Conservation (phyloP, 2,797 vertebrate genomes). For the Pogonophryne albipinna region DNA sequence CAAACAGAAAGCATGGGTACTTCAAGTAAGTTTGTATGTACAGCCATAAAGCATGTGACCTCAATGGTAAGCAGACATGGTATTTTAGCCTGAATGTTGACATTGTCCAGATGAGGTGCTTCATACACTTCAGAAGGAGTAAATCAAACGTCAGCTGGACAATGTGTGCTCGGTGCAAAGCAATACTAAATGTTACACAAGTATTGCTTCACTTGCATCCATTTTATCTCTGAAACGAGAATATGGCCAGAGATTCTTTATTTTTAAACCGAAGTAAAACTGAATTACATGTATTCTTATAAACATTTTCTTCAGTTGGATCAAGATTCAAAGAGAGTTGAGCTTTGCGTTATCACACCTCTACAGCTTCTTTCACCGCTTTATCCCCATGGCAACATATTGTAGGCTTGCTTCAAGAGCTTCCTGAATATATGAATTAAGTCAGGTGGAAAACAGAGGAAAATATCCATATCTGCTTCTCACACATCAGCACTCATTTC, state of each 20-base stretch:
- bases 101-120: conserved; percentile 44
- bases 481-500: conserved; percentile 37
- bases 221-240: conserved; percentile 55
- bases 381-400: conserved; percentile 65
- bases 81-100: conserved; percentile 61
- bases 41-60: conserved; percentile 61
- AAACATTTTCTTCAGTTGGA: conserved; percentile 51
- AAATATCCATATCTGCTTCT: conserved; percentile 42
- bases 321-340: conserved; percentile 65
- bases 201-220: conserved; percentile 77
- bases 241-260: conserved; percentile 54
- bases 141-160: conserved; percentile 61
- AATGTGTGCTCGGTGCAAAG: conserved; percentile 63
- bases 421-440: conserved; percentile 63
- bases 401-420: conserved; percentile 51
- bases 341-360: conserved; percentile 43
- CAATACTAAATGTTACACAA: conserved; percentile 62
- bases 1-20: conserved; percentile 76
- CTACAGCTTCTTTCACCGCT: conserved; percentile 39
- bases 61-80: conserved; percentile 53
- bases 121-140: conserved; percentile 45
- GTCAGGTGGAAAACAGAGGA: conserved; percentile 50
- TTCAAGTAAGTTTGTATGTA: conserved; percentile 85
- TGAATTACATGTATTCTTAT: conserved; percentile 50
- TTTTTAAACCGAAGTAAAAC: conserved; percentile 81